Evolutionary conservation across 2,113 vertebrate genomes (phyloP).

Genomic region (Lethenteron camtschaticum): DNA sequence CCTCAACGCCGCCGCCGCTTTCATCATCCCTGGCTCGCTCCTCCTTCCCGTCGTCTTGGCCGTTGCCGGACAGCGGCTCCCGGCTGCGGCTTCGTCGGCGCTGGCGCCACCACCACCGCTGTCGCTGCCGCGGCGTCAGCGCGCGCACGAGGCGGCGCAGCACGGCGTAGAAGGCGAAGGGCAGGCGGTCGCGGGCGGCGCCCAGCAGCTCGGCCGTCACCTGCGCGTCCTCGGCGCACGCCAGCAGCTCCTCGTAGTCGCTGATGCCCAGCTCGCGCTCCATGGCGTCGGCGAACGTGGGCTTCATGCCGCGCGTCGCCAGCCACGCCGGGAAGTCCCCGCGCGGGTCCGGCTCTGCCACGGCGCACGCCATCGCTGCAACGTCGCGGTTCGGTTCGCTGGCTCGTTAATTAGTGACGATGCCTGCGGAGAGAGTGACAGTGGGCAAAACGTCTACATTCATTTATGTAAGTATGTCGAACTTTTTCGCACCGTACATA

Average conservation of each 20-base stretch:
- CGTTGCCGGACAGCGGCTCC: no score
- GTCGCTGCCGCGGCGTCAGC: not conserved
- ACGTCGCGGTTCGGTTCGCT: no score
- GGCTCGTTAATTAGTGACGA: no score
- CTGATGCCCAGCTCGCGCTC: conserved; percentile 3
- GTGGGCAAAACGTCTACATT: no score
- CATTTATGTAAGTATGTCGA: no score
- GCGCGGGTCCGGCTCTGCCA: not conserved
- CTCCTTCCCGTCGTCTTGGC: no score
- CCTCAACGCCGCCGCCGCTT: no score
- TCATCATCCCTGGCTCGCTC: no score
- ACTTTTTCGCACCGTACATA: no score
- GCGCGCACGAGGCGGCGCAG: conserved; percentile 1
- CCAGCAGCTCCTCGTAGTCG: not conserved
- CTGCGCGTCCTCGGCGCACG: conserved; percentile 1
- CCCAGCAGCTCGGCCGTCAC: not conserved
- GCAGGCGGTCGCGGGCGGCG: conserved; percentile 4
- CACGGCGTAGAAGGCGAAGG: conserved; percentile 2
- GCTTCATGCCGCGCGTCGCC: conserved; percentile 2
- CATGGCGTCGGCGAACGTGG: not conserved
- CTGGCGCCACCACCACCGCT: no score
- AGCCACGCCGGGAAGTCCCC: conserved; percentile 3
- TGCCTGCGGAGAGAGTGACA: no score
- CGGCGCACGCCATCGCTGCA: conserved; percentile 1
- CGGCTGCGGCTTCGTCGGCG: no score